phyloP scores from a whole-genome alignment of 2,797 vertebrate species.

The Esox lucius region DNA sequence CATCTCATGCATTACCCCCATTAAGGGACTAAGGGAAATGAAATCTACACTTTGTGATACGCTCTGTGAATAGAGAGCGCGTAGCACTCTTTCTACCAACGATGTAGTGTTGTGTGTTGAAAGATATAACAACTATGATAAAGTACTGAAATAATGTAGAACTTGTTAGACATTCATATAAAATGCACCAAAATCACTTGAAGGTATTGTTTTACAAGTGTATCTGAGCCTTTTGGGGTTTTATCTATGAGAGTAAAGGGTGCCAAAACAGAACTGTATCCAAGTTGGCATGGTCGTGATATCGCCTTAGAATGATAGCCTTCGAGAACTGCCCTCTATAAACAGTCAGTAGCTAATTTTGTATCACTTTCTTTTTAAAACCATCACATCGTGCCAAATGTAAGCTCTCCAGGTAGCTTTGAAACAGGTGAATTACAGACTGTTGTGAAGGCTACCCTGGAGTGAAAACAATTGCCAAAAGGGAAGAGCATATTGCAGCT shows the following conservation, averaged over 20 bases:
- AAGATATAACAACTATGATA: background rate
- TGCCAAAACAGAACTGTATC: background rate
- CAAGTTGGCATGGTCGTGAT: background rate
- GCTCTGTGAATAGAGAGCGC: slow-evolving; percentile 16
- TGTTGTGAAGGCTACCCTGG: background rate
- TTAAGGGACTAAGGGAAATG: slow-evolving; percentile 21
- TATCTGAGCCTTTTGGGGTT: no score
- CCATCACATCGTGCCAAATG: background rate
- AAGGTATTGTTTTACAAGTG: background rate
- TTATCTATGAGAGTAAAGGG: background rate
- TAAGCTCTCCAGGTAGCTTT: background rate
- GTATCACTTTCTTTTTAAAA: background rate
- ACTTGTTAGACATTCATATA: background rate
- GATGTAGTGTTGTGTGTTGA: background rate
- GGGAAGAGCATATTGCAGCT: background rate
- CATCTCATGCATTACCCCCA: slow-evolving; percentile 27
- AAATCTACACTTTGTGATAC: slow-evolving; percentile 27
- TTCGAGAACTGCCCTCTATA: background rate
- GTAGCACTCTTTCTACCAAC: background rate
- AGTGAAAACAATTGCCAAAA: background rate
- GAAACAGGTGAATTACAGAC: background rate
- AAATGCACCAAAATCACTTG: background rate
- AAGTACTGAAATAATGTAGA: background rate
- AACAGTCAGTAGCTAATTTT: background rate
- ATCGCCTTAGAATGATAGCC: background rate